Conservation (phyloP, 2,113 vertebrate species). For the Entomyzon cyanotis region DNA sequence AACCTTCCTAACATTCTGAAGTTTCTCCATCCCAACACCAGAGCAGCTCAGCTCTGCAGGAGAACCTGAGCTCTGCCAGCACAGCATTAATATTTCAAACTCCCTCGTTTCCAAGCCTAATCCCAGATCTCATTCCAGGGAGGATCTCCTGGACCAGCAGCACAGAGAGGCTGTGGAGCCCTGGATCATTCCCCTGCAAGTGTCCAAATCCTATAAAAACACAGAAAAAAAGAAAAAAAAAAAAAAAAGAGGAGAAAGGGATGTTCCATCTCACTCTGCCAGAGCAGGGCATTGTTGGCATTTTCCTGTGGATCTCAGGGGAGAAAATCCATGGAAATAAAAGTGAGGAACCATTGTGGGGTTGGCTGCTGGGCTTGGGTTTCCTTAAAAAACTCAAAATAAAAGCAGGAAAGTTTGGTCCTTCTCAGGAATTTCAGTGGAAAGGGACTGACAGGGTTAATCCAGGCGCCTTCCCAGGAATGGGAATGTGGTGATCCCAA, state of each 20-base stretch:
- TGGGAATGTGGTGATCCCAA: rapidly evolving
- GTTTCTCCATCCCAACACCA: background rate
- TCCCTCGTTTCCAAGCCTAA: slow-evolving; percentile 20
- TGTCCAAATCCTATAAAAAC: no score
- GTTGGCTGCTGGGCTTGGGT: no score
- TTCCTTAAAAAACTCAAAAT: background rate
- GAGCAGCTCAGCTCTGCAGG: background rate
- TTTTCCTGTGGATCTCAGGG: background rate
- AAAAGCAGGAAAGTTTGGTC: background rate
- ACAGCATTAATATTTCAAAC: slow-evolving; percentile 36
- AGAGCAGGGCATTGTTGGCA: background rate
- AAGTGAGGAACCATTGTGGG: background rate
- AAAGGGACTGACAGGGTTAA: background rate
- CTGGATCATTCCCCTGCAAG: background rate
- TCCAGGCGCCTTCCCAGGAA: background rate
- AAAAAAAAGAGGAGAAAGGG: no score
- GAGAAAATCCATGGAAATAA: background rate
- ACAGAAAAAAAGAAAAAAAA: no score
- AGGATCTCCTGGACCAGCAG: background rate
- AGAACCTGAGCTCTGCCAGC: background rate
- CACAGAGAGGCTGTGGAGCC: background rate
- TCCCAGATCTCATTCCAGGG: background rate
- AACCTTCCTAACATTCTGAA: background rate
- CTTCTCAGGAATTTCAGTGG: background rate
- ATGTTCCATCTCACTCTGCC: background rate